Evolutionary conservation across 1,140 invertebrate species (phyloP), one percentile per base, ranked within the genome.

Genomic region (Ladona fulva): DNA sequence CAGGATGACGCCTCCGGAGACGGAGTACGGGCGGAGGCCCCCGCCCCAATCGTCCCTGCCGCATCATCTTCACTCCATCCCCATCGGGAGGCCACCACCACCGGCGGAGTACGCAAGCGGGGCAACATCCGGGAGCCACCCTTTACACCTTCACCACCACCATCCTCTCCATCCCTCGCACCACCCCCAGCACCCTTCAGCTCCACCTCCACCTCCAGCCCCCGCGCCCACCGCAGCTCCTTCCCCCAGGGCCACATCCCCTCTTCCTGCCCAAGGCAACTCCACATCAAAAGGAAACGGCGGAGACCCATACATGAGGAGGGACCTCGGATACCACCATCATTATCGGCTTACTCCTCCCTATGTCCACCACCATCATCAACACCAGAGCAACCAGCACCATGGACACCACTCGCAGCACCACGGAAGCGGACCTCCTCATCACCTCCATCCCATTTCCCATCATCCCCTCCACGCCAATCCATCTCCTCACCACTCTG

Each of bases 241-340:
- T 16, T 3, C 52, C 16, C 52, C 3, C 1, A 5, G 52, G 5
- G 12, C 52, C 52, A 66, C 74, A 37, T 22, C 74, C 79, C 85
- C 86, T 59, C 83, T 84, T 8, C 83, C 85, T 8, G 85, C 87
- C 80, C 83, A 84, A 81, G 87, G 88, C 80, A 86, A 88, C 76
- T 83, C 84, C 24, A 78, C 83, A 12, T 0, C 83, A 81, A 76
- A 79, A 79, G 82, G 84, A 19, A 87, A 87, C 80, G 83, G 85
- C 0, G 85, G 84, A 1, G 89, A 90, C 81, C 88, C 89, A 0
- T 90, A 89, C 80, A 88, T 89, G 86, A 83, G 89, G 79, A 84
- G 89, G 3, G 89, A 89, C 80, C 84, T 90, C 16, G 86, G 86
- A 10, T 89, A 88, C 80, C 88, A 89, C 81, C 86, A 88, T 81